Evolutionary conservation across 2,888 invertebrate species (phyloP), one percentile per base, ranked within the genome.

Genomic region (Conchocele bisecta): DNA sequence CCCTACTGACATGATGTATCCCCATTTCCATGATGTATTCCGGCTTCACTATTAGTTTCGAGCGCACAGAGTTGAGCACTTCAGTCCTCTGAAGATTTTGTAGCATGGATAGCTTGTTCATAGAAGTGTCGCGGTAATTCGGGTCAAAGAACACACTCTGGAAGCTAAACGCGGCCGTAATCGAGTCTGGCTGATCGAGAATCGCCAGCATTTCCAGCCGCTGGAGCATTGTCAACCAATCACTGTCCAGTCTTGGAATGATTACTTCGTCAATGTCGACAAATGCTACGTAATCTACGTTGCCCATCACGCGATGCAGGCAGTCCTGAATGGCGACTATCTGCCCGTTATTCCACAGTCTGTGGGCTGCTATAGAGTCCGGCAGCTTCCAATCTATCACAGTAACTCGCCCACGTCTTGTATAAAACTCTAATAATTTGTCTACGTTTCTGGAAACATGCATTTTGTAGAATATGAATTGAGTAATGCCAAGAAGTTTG

Each of bases 251-350:
- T 31, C 63, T 59, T n/a, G 91, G 91, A 35, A 91, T 81, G 35
- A 91, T 83, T 46, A 89, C 83, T 78, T 91, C 91, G 74, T 91
- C 91, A 17, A 90, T 69, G 65, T 91, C 91, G 42, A 89, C 73
- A 67, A 90, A 90, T 28, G 86, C 82, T 13, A 88, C 65, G 74
- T 84, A 88, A 41, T 85, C 74, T 69, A 81, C 86, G 5, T 66
- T 58, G 9, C 83, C 79, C 86, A 90, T 90, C 51, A 82, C 82
- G 35, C 86, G 77, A 75, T 90, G 89, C 2, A 90, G 82, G 61
- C 91, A 91, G 77, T 91, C 89, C 60, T 90, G 89, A 60, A 89
- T 83, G n/a, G 89, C 85, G 20, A 89, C 37, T 17, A 87, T 79
- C 61, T 91, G 91, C 1, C 90, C 91, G 57, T 88, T 75, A 65